phyloP scores from a whole-genome alignment of 2,888 invertebrate genomes.

The Pelosia muscerda region DNA sequence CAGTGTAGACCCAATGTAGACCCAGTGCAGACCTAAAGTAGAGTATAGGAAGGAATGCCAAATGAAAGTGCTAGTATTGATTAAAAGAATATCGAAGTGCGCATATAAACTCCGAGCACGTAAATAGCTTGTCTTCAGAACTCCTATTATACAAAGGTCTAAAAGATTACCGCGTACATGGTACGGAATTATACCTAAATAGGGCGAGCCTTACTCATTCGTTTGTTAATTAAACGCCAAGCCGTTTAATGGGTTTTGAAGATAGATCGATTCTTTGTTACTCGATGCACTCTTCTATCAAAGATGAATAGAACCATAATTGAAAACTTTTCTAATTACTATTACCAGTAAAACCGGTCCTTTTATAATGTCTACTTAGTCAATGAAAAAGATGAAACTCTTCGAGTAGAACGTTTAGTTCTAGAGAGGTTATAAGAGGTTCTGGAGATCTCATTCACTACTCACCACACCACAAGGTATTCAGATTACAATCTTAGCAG shows the following conservation, averaged over 20 bases:
- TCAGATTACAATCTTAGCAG: no score
- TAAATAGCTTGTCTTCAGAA: conserved; percentile 11
- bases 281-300: conserved; percentile 4
- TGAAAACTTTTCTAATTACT: not conserved
- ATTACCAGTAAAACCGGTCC: no score
- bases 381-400: no score
- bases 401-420: no score
- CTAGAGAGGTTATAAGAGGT: no score
- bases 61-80: not conserved
- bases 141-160: conserved; percentile 9
- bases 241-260: conserved; percentile 40
- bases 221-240: conserved; percentile 49
- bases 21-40: not conserved
- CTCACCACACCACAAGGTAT: no score
- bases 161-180: conserved; percentile 34
- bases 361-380: not conserved
- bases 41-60: not conserved
- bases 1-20: not conserved
- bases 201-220: conserved; percentile 29
- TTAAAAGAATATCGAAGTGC: not conserved
- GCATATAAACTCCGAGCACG: not conserved
- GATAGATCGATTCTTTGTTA: conserved; percentile 32
- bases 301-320: conserved; percentile 6
- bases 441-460: no score
- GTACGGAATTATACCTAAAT: conserved; percentile 40